phyloP scores from a whole-genome alignment of 1,140 invertebrate species.

The Pogonomyrmex californicus region DNA sequence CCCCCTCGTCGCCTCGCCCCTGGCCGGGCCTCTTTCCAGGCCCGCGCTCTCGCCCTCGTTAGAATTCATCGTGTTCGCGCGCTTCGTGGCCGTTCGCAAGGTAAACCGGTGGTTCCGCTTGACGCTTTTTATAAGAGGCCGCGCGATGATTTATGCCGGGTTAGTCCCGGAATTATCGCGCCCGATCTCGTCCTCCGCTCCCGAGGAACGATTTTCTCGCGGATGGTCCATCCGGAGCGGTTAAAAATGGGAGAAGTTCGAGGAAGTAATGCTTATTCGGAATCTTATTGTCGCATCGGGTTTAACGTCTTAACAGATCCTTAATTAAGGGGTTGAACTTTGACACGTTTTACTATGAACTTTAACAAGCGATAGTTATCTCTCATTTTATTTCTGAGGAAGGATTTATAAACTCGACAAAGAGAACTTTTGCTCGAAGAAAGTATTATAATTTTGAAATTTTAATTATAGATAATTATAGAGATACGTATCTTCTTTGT shows the following conservation, averaged over 20 bases:
- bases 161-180: slow-evolving; percentile 49
- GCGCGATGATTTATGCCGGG: slow-evolving; percentile 55
- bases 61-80: slow-evolving; percentile 61
- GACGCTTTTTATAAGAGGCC: slow-evolving; percentile 55
- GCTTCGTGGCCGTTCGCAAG: slow-evolving; percentile 58
- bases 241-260: slow-evolving; percentile 29
- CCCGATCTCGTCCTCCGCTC: slow-evolving; percentile 15
- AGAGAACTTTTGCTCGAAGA: background rate
- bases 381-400: too few relatives aligned
- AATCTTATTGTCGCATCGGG: background rate
- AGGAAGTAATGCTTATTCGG: background rate
- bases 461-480: background rate
- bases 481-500: background rate
- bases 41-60: slow-evolving; percentile 35
- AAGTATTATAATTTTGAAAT: background rate
- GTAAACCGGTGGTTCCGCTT: slow-evolving; percentile 58
- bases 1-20: background rate
- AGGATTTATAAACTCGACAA: background rate
- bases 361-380: background rate
- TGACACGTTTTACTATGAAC: background rate
- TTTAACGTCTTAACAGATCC: background rate
- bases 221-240: slow-evolving; percentile 7
- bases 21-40: background rate
- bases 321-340: background rate
- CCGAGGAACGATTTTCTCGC: slow-evolving; percentile 26